These are phyloP conservation scores for Ophion slaviceki DNA, from an alignment of 2,888 invertebrate species.

Conservation along the genomic window DNA sequence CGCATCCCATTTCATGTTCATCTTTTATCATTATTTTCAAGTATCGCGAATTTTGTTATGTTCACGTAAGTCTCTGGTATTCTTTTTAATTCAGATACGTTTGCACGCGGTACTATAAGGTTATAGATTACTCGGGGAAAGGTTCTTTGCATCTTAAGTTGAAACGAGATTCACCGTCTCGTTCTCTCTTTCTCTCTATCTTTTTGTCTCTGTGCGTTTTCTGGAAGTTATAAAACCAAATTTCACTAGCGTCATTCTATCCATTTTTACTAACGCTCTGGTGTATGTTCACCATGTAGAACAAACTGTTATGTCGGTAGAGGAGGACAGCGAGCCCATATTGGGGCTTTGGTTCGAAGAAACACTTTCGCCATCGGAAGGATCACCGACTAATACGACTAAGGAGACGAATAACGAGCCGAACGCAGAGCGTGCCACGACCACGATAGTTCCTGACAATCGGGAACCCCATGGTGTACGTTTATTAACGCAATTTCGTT, in stretches of 20 bases:
- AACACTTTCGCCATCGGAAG: slow-evolving; percentile 92
- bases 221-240: slow-evolving; percentile 56
- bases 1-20: slow-evolving; percentile 62
- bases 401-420: slow-evolving; percentile 84
- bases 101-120: slow-evolving; percentile 70
- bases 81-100: slow-evolving; percentile 24
- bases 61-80: slow-evolving; percentile 43
- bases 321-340: slow-evolving; percentile 93
- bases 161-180: slow-evolving; percentile 40
- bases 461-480: slow-evolving; percentile 90
- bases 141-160: slow-evolving; percentile 58
- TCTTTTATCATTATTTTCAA: slow-evolving; percentile 49
- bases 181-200: slow-evolving; percentile 32
- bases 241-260: slow-evolving; percentile 71
- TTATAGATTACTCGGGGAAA: slow-evolving; percentile 74
- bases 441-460: slow-evolving; percentile 89
- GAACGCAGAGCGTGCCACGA: slow-evolving; percentile 84
- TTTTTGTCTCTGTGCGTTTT: slow-evolving; percentile 35
- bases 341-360: slow-evolving; percentile 98
- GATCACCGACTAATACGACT: slow-evolving; percentile 85
- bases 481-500: slow-evolving; percentile 55
- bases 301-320: slow-evolving; percentile 83
- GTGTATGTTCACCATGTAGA: slow-evolving; percentile 78
- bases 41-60: slow-evolving; percentile 54
- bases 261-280: slow-evolving; percentile 76